Evolutionary conservation across 2,888 invertebrate genomes (phyloP), one percentile per base, ranked within the genome.

Genomic region (Pachliopta kotzebuea): DNA sequence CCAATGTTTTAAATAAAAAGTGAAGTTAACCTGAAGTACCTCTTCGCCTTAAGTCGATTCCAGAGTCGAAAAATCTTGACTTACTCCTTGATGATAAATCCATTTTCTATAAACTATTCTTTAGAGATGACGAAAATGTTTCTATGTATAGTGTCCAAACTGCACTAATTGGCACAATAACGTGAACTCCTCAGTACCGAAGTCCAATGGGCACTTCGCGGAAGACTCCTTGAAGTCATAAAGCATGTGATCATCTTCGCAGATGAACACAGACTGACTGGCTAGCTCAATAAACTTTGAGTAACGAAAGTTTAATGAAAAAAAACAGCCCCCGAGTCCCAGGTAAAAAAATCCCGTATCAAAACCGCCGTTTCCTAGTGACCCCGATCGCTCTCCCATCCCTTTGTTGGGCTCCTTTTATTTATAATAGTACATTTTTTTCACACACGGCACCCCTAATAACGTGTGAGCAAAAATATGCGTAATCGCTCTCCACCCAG

Each of bases 41-140:
- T 91, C 90, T 91, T 80, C 91, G 89, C 72, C 90, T 84, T 78
- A 90, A 78, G 82, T 88, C 87, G 87, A 91, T 91, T 76, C 91
- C 91, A 79, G 91, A 91, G 89, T 91, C 91, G 85, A 89, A 91
- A 90, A 91, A 91, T 90, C 91, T 91, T 88, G 91, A 91, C 90
- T 91, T 91, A 90, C 91, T 89, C 83, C 91, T 76, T 78, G 90
- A 79, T 70, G 91, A 89, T 68, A 91, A 86, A 85, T 91, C 91
- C 91, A 91, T 91, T 74, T 73, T 79, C 75, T 73, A 70, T 64
- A 56, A 49, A 69, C 78, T 72, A 70, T 74, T 71, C 79, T 75
- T 71, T 71, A 68, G 70, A 74, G 59, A 66, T 59, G 66, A 62
- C 59, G 29, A 56, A 56, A 55, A 64, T 60, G 66, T 56, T 67